A percentile compares a stretch with the other conserved stretches of the same genome.
These are phyloP conservation scores for Onthophagus taurus DNA, from an alignment of 1,140 invertebrate genomes.

Conservation along the genomic window DNA sequence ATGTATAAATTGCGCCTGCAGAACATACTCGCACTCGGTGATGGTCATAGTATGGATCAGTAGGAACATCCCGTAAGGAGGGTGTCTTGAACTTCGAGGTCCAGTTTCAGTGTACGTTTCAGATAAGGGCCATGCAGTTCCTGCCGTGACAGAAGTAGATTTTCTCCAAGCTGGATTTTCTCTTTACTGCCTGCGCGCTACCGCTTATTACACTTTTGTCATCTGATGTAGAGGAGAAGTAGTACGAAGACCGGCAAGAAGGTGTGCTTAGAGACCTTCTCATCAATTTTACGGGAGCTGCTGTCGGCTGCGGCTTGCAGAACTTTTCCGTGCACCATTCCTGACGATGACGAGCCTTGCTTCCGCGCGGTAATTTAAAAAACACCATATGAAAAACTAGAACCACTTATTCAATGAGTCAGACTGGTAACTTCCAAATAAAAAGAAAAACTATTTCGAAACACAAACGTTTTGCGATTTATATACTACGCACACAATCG, in stretches of 20 bases:
- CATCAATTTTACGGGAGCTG: neutral
- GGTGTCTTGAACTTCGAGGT: conserved; percentile 8
- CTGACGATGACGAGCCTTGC: conserved; percentile 9
- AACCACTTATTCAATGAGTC: neutral
- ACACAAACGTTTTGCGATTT: too few species aligned
- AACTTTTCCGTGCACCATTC: conserved; percentile 13
- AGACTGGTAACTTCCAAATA: neutral
- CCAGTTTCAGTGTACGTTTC: too few species aligned
- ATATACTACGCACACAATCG: too few species aligned
- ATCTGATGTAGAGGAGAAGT: conserved; percentile 27
- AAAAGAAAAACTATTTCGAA: neutral
- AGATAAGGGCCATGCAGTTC: conserved; percentile 28
- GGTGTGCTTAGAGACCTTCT: conserved; percentile 10
- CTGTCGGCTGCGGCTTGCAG: neutral
- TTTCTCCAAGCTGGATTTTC: conserved; percentile 21
- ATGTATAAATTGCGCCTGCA: conserved; percentile 35
- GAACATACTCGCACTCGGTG: conserved; percentile 30
- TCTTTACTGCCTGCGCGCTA: conserved; percentile 23
- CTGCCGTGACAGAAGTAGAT: conserved; percentile 30
- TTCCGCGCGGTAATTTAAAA: conserved; percentile 2
- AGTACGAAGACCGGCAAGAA: conserved; percentile 13
- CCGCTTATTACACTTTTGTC: conserved; percentile 29
- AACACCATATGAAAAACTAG: conserved; percentile 9
- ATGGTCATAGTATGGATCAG: conserved; percentile 36
- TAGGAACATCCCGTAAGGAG: conserved; percentile 22